Base-by-base conservation (phyloP, 2,797 vertebrate species). In the Mormyrops boulengeri region DNA sequence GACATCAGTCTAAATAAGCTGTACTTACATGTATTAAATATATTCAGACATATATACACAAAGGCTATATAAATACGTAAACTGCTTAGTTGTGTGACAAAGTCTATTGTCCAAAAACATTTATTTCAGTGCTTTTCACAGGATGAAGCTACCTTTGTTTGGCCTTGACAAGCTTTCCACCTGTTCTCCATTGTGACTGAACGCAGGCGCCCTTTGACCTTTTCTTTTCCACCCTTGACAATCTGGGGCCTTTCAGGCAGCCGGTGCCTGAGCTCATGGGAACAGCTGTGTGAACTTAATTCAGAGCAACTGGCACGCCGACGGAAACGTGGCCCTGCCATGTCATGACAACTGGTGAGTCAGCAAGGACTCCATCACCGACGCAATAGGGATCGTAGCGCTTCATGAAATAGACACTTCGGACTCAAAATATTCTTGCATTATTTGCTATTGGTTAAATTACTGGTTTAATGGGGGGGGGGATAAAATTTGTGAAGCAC, bases 251-350 rank as follows among this genome's bases (percentile, higher is more conserved):
- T 84, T 90, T 90, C 73, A 50, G 26, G 80, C 26, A 12, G 34
- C 44, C 52, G 12, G 47, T 60, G 41, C 41, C 88, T 80, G 11
- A 6, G 86, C 93, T 92, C 91, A 89, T 91, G 50, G 30, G n/a
- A 85, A 95, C 97, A 98, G 97, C 97, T 99, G 98, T 96, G 95
- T 95, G 97, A 97, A 97, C 97, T 96, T 96, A 96, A 91, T 91
- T 90, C 90, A 90, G 89, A 96, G 92, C 97, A 99, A 97, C 97
- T 97, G 97, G 94, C 89, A 93, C 93, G 93, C 91, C 94, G 93
- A 93, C 91, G 89, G 93, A 96, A 95, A 94, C 94, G 95, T 94
- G 91, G 88, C 89, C 92, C 93, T 94, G 94, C 93, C 93, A 94
- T 93, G 91, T 92, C 91, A 90, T 44, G 34, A 66, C 92, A 90